A percentile compares a stretch with the other conserved stretches of the same genome.
Evolutionary conservation across 1,140 invertebrate genomes (phyloP).

Genomic region (Drosophila tristis): DNA sequence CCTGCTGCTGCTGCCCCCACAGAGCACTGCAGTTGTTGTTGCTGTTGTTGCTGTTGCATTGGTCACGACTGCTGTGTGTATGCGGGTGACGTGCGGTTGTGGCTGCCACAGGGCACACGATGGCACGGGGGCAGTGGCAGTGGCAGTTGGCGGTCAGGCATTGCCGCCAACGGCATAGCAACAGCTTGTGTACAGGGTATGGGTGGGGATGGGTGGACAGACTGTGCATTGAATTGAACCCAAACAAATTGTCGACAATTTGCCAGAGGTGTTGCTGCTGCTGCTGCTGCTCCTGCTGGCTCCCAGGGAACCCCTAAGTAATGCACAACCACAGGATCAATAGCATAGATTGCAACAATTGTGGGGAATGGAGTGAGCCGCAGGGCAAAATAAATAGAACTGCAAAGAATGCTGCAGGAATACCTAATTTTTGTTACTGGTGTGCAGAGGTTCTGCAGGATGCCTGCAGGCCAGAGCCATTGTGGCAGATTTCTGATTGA

Average conservation of each 20-base stretch:
- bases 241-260: conserved; percentile 18
- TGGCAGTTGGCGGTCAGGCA: conserved; percentile 43
- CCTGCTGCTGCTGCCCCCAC: conserved; percentile 8
- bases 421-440: no score
- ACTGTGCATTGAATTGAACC: neutral
- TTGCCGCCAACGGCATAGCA: conserved; percentile 32
- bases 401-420: no score
- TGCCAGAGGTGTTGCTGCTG: conserved; percentile 10
- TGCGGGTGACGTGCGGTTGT: conserved; percentile 73
- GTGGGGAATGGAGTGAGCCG: no score
- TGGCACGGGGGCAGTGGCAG: conserved; percentile 11
- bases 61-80: conserved; percentile 48
- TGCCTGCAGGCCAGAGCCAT: no score
- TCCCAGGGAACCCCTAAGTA: conserved; percentile 10
- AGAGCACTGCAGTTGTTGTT: conserved; percentile 28
- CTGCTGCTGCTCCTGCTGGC: conserved; percentile 4
- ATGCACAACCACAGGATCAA: conserved; percentile 2
- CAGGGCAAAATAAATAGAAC: no score
- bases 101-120: neutral
- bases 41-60: conserved; percentile 39
- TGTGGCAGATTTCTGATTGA: no score
- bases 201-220: neutral
- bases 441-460: no score
- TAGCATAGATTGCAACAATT: no score
- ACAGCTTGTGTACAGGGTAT: conserved; percentile 15